phyloP scores from a whole-genome alignment of 2,888 invertebrate genomes.

The Eupithecia dodoneata region DNA sequence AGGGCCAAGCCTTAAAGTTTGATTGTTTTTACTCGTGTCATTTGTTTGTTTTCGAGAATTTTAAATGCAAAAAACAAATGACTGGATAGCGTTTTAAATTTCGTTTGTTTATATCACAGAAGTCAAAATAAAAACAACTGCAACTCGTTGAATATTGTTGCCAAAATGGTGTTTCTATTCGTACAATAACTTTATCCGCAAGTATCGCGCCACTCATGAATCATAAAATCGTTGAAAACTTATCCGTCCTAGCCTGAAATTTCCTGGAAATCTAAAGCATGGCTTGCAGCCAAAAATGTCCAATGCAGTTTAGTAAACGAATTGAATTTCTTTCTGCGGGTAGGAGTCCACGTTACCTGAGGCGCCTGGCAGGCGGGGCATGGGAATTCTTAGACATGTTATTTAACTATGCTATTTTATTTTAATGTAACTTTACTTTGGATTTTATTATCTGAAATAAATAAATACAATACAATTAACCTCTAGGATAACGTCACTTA shows the following conservation, averaged over 20 bases:
- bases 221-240: constrained; percentile 29
- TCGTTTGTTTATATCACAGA: neutral
- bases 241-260: constrained; percentile 9
- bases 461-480: too few relatives aligned
- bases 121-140: constrained; percentile 6
- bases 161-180: neutral
- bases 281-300: constrained; percentile 39
- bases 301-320: constrained; percentile 29
- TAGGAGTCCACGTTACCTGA: constrained; percentile 30
- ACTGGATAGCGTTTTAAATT: neutral
- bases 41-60: neutral
- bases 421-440: too few relatives aligned
- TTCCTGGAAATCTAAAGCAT: constrained; percentile 28
- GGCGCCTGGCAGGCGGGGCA: constrained; percentile 22
- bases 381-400: neutral
- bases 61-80: neutral
- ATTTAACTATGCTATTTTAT: neutral
- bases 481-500: neutral
- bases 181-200: constrained; percentile 21
- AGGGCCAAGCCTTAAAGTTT: too few relatives aligned
- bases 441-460: too few relatives aligned
- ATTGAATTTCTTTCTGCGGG: constrained; percentile 28
- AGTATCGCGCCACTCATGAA: constrained; percentile 16
- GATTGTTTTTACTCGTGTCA: too few relatives aligned
- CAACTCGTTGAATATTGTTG: neutral